phyloP scores from a whole-genome alignment of 2,113 vertebrate genomes.

The Catharus bicknelli region DNA sequence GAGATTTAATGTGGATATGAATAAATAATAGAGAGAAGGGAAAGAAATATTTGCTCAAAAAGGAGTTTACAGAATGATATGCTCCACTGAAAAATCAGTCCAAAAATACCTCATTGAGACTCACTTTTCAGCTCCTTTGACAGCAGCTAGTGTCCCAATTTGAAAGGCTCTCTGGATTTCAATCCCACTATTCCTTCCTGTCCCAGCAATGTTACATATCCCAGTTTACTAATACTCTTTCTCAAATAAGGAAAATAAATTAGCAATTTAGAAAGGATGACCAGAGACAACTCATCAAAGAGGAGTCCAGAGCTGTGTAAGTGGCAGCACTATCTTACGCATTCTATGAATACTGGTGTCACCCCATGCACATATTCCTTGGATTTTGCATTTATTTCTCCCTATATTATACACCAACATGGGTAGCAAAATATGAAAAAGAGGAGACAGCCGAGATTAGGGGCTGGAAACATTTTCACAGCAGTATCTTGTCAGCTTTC shows the following conservation, averaged over 20 bases:
- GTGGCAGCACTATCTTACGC: conserved; percentile 9
- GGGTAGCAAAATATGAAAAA: conserved; percentile 67
- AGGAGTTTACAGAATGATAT: conserved; percentile 27
- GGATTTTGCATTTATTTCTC: conserved; percentile 52
- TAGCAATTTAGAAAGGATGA: conserved; percentile 19
- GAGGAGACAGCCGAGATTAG: conserved; percentile 54
- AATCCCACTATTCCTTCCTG: neutral
- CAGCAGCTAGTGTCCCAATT: neutral
- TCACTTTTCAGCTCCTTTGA: conserved; percentile 20
- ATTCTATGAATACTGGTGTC: conserved; percentile 12
- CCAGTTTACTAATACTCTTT: neutral
- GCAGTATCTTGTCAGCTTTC: conserved; percentile 67
- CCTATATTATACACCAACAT: conserved; percentile 24
- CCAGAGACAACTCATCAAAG: neutral
- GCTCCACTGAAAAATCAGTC: conserved; percentile 32
- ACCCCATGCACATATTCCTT: conserved; percentile 7
- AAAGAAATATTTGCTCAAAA: conserved; percentile 50
- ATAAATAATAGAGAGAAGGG: conserved; percentile 59
- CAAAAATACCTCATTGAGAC: conserved; percentile 36
- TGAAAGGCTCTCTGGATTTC: conserved; percentile 1
- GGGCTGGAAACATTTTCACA: conserved; percentile 67
- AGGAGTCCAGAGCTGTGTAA: neutral
- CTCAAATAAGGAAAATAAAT: neutral
- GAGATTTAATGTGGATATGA: conserved; percentile 60
- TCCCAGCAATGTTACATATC: neutral